Evolutionary conservation across 2,888 invertebrate genomes (phyloP).

Genomic region (Plagodis dolabraria): DNA sequence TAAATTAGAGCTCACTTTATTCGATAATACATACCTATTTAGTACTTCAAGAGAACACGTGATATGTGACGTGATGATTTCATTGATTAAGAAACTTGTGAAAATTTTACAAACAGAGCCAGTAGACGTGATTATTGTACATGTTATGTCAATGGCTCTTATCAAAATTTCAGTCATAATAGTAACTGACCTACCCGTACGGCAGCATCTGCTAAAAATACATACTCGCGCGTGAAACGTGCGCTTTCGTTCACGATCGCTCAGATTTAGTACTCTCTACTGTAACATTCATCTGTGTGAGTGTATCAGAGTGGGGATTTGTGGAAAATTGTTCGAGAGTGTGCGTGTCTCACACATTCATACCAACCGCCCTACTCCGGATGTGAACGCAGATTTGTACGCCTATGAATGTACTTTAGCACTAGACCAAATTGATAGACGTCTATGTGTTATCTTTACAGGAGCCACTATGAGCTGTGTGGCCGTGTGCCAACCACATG

Average conservation of each 20-base stretch:
- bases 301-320: constrained; percentile 53
- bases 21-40: too few species aligned
- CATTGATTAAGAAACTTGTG: constrained; percentile 14
- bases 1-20: too few species aligned
- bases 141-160: constrained; percentile 49
- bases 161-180: constrained; percentile 70
- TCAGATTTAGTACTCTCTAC: constrained; percentile 60
- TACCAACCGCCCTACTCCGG: constrained; percentile 74
- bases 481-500: constrained; percentile 48
- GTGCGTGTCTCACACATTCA: constrained; percentile 59
- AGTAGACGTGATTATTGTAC: constrained; percentile 46
- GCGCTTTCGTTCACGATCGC: constrained; percentile 72
- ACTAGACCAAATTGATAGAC: constrained; percentile 76
- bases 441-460: constrained; percentile 64
- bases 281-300: constrained; percentile 45
- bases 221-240: constrained; percentile 58
- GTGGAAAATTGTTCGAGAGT: constrained; percentile 59
- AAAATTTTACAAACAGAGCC: constrained; percentile 4
- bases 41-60: neutral
- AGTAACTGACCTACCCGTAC: constrained; percentile 80
- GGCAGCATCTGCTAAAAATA: constrained; percentile 77
- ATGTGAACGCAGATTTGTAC: constrained; percentile 78
- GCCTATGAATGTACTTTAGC: constrained; percentile 63
- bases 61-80: constrained; percentile 9
- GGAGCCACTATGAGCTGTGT: constrained; percentile 50